phyloP scores from a whole-genome alignment of 2,797 vertebrate species.

The Hephaestus fuliginosus region DNA sequence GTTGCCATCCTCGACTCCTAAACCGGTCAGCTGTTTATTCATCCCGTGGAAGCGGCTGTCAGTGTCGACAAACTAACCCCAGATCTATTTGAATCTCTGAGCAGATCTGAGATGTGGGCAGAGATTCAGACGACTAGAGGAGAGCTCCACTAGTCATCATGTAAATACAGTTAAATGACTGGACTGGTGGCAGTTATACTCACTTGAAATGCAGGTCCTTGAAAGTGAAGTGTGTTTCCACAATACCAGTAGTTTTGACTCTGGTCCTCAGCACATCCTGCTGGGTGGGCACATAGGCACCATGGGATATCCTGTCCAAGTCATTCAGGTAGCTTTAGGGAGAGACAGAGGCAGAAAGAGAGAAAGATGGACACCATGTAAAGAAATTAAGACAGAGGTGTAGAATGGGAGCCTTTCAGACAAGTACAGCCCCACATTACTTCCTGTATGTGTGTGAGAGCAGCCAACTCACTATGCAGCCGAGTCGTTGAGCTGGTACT shows the following conservation, averaged over 20 bases:
- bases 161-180: constrained; percentile 1
- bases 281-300: constrained; percentile 95
- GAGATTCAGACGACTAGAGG: neutral
- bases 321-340: constrained; percentile 94
- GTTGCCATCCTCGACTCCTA: neutral
- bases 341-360: constrained; percentile 4
- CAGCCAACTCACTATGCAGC: constrained; percentile 94
- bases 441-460: neutral
- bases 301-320: constrained; percentile 95
- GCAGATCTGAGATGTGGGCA: neutral
- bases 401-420: neutral
- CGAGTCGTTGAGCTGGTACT: constrained; percentile 99
- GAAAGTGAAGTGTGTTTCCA: constrained; percentile 99
- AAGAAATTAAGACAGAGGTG: neutral
- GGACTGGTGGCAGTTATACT: constrained; percentile 54
- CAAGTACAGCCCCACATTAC: neutral
- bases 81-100: neutral
- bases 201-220: constrained; percentile 99
- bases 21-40: neutral
- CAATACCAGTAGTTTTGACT: constrained; percentile 99
- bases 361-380: neutral
- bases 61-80: neutral
- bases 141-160: neutral
- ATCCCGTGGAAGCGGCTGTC: neutral
- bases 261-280: constrained; percentile 98